A percentile compares a stretch with the other conserved stretches of the same genome.
Evolutionary conservation across 1,140 invertebrate genomes (phyloP).

Genomic region (Vanessa tameamea): DNA sequence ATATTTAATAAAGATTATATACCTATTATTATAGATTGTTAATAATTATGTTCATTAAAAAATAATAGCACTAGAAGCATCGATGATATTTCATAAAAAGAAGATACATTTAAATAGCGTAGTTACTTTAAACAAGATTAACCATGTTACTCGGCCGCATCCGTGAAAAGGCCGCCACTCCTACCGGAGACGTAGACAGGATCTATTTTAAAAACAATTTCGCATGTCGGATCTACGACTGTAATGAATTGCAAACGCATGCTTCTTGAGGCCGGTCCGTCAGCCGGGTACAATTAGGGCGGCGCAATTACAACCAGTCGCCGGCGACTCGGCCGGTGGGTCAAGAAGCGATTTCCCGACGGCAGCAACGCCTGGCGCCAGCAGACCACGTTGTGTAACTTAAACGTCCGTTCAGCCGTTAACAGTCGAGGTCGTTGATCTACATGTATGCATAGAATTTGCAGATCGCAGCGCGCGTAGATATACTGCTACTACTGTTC

Average conservation of each 20-base stretch:
- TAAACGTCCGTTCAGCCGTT: slow-evolving; percentile 59
- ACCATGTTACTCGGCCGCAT: slow-evolving; percentile 57
- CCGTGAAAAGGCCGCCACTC: slow-evolving; percentile 35
- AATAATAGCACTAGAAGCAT: background rate
- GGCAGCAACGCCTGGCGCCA: slow-evolving; percentile 67
- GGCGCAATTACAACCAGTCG: slow-evolving; percentile 69
- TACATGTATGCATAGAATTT: slow-evolving; percentile 56
- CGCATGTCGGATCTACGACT: slow-evolving; percentile 49
- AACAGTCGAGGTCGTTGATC: slow-evolving; percentile 72
- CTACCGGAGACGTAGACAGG: slow-evolving; percentile 46
- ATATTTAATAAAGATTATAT: too few relatives aligned
- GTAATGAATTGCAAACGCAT: slow-evolving; percentile 67
- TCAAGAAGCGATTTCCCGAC: slow-evolving; percentile 75
- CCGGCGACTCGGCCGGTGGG: slow-evolving; percentile 64
- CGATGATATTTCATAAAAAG: background rate
- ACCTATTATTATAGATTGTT: too few relatives aligned
- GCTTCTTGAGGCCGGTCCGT: slow-evolving; percentile 50
- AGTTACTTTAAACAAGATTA: background rate
- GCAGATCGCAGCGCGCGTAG: slow-evolving; percentile 34
- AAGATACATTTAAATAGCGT: background rate
- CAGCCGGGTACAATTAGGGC: slow-evolving; percentile 70
- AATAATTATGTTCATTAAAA: too few relatives aligned
- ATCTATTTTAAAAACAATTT: slow-evolving; percentile 67
- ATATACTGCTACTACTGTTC: slow-evolving; percentile 23
- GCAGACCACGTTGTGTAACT: slow-evolving; percentile 65